These are phyloP conservation scores for Drosophila kikkawai DNA, from an alignment of 1,140 invertebrate genomes.

Conservation along the genomic window DNA sequence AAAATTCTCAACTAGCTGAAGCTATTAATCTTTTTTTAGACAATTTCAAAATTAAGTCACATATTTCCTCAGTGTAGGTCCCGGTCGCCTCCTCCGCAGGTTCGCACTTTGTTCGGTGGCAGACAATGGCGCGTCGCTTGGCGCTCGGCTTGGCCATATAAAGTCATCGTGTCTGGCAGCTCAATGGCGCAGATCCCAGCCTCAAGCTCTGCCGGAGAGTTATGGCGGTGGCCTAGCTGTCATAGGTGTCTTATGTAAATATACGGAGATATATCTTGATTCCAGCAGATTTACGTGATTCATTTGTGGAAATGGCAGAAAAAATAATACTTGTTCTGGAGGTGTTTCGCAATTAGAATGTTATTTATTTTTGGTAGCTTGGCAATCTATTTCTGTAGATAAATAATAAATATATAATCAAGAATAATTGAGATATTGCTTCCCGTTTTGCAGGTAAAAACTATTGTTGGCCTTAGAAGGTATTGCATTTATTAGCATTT, in stretches of 20 bases:
- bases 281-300: constrained; percentile 44
- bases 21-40: background rate
- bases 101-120: constrained; percentile 41
- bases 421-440: constrained; percentile 30
- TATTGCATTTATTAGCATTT: constrained; percentile 15
- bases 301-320: constrained; percentile 31
- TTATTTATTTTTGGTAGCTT: constrained; percentile 33
- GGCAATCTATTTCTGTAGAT: constrained; percentile 32
- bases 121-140: constrained; percentile 60
- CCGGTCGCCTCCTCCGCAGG: constrained; percentile 62
- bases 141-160: constrained; percentile 67
- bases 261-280: constrained; percentile 39
- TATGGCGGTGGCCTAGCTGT: constrained; percentile 37
- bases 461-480: constrained; percentile 28
- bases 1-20: background rate
- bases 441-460: background rate
- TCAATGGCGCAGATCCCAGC: constrained; percentile 35
- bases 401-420: background rate
- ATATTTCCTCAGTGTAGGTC: constrained; percentile 13
- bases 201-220: constrained; percentile 24
- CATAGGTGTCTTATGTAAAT: constrained; percentile 42
- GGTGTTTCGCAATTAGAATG: constrained; percentile 38
- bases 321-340: constrained; percentile 26
- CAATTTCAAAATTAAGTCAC: background rate
- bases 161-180: constrained; percentile 55